Evolutionary conservation across 2,888 invertebrate genomes (phyloP), one percentile per base, ranked within the genome.

Genomic region (Himalopsyche japonica): DNA sequence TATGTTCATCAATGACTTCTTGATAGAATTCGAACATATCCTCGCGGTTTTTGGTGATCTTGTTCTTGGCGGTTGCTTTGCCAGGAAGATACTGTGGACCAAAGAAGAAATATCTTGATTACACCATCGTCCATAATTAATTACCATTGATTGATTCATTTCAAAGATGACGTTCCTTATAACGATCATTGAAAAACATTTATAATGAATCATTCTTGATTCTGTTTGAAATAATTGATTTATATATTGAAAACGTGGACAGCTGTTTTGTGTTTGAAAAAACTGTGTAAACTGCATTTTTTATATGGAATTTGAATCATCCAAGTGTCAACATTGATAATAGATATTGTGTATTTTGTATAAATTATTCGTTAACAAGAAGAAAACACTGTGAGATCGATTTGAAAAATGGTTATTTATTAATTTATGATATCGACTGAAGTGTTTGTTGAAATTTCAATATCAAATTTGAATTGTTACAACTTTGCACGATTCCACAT

Each of bases 11-110:
- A 87, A 98, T 96, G 27, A 97, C 94, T 87, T 95, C 95, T 90
- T 96, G 96, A 89, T 97, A 96, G 90, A 97, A 98, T 49, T 93
- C 92, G 70, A 95, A 96, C 95, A 97, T 97, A 91, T 98, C 97
- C 86, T 93, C 94, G 0, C 97, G 95, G 89, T 98, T 98, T 90
- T 92, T 91, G 37, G 90, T 92, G 10, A 94, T 93, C 89, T 93
- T 94, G 88, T 93, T 92, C 88, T 93, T 93, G n/a, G 94, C 93
- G 88, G 91, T 91, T n/a, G 93, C 92, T 88, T 94, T 94, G 70
- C 93, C 93, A 76, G 94, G 94, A 70, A 94, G 91, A 88, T 94
- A 94, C 91, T 94, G 91, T 34, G 88, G 87, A 87, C 84, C 89
- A 82, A 82, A 78, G 49, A 79, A 27, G 18, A 49, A 3, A 27